Evolutionary conservation across 2,113 vertebrate species (phyloP), one percentile per base, ranked within the genome.

Genomic region (Cichladusa arquata): DNA sequence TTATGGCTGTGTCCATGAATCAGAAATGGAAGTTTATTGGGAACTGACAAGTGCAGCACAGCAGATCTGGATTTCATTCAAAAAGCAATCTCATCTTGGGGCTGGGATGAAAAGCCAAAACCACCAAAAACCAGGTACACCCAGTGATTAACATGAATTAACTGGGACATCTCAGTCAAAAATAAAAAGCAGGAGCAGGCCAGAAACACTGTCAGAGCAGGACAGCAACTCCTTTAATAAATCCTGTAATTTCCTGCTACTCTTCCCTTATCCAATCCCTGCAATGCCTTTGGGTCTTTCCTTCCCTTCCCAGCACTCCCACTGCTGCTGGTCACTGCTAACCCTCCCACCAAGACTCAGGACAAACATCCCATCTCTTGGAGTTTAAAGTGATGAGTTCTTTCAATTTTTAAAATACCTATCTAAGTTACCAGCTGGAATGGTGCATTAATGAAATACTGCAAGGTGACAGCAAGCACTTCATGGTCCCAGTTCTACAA

Each of bases 1-100:
- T 84, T n/a, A 88, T 65, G 78, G 83, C 80, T 44, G 44, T 53
- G 33, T 54, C 65, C 92, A 80, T 73, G 86, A 95, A 82, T 94
- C 76, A 94, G 76, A 92, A 93, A 36, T 44, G 48, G 36, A 84
- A 60, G 50, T 58, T 69, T 94, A 80, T 73, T 95, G 77, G 92
- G 92, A 94, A 24, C 47, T 82, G 34, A 88, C 82, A 93, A 83
- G 78, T 45, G 45, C 70, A 77, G 58, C 77, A 90, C 20, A 78
- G 86, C 73, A 96, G 69, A 85, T 12, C n/a, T 96, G 83, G 86
- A 86, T 45, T 62, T 82, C 26, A 89, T 88, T 97, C 90, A 93
- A 89, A 94, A 61, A 84, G 33, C 64, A 96, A 78, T 89, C 54
- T 80, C 70, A 96, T 88, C 58, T 54, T 17, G 57, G 44, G 64